Base-by-base conservation (phyloP, 1,140 invertebrate genomes). In the Saccostrea cuccullata region DNA sequence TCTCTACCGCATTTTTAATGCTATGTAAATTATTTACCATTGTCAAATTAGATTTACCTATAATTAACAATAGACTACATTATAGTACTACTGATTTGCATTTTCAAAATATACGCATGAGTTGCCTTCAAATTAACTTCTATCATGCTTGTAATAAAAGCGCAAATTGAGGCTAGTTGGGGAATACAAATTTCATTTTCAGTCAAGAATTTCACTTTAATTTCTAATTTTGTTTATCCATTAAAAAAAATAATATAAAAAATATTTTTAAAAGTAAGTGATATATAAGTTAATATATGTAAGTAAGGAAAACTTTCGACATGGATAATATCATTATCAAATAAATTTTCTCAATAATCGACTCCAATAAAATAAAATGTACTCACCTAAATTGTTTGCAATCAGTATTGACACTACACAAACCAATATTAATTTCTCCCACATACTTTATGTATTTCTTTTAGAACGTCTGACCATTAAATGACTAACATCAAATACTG, bases 331-430 rank as follows among this genome's bases (percentile, higher is more conserved):
- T 20, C 58, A 20, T 20, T 2, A n/a, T 20, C 58, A 64, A 64
- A 20, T 17, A 64, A 6, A 64, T 20, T 6, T 64, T 64, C 58
- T 20, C 58, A 17, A 64, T 15, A 77, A 30, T 77, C 26, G 30
- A 77, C 26, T 12, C 26, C 70, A 30, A 13, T 13, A 17, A 30
- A 77, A 77, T 30, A 11, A 30, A 77, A 36, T 36, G 13, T 77
- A 17, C 70, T 77, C 15, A 77, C 70, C 70, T 77, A 77, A 77
- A 77, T 36, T 77, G 26, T 77, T 77, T 77, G 70, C 30, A 11
- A 36, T 30, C 13, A 77, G 23, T 77, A 77, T 77, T 15, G 13
- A 20, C 60, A 67, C 60, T 23, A 23, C 23, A 8, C 20, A 67
- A 67, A 67, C 70, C 23, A 77, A 77, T 30, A 17, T 36, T 30